Evolutionary conservation across 2,888 invertebrate species (phyloP).

Genomic region (Synergus itoensis): DNA sequence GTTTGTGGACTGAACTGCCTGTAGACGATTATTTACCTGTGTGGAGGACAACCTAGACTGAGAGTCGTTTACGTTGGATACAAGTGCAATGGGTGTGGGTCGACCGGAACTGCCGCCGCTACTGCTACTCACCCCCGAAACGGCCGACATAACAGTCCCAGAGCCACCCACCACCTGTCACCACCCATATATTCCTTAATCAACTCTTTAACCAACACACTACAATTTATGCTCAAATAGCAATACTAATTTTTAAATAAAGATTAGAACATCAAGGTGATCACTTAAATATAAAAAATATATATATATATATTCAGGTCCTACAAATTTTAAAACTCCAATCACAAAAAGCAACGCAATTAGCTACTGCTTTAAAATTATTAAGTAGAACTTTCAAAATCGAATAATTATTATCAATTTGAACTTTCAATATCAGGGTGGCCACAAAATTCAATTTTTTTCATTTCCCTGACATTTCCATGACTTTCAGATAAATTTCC

Average conservation of each 20-base stretch:
- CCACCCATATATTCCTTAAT: constrained; percentile 68
- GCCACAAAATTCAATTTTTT: too few species aligned
- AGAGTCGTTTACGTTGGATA: constrained; percentile 80
- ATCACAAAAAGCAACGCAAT: too few species aligned
- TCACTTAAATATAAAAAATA: background rate
- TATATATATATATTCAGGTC: background rate
- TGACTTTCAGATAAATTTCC: too few species aligned
- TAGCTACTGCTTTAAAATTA: too few species aligned
- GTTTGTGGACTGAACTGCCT: background rate
- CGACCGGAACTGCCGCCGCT: constrained; percentile 76
- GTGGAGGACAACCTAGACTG: constrained; percentile 74
- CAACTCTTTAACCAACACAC: constrained; percentile 24
- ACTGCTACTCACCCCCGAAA: constrained; percentile 78
- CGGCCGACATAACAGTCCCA: constrained; percentile 77
- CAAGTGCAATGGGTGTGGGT: constrained; percentile 79
- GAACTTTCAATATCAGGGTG: too few species aligned
- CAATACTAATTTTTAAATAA: constrained; percentile 16
- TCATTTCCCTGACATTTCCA: too few species aligned
- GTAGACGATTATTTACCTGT: constrained; percentile 68
- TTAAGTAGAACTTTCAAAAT: too few species aligned
- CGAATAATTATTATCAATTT: too few species aligned
- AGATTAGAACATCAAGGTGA: background rate
- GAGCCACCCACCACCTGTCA: constrained; percentile 78
- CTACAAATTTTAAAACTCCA: background rate
- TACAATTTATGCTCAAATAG: background rate